phyloP scores from a whole-genome alignment of 2,888 invertebrate genomes.

The Hermaeophaga mercurialis region DNA sequence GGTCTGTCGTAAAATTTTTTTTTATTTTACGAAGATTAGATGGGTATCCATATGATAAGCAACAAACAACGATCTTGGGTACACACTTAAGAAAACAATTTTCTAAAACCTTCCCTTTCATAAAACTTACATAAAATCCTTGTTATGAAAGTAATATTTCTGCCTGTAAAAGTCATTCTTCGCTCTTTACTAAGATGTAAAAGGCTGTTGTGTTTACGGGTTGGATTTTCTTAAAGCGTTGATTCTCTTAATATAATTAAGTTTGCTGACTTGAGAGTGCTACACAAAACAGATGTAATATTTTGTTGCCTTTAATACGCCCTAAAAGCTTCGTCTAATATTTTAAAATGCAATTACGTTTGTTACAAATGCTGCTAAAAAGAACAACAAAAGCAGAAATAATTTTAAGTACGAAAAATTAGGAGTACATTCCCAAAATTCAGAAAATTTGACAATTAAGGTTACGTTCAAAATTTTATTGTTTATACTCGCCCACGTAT shows the following conservation, averaged over 20 bases:
- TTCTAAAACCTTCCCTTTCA: constrained; percentile 12
- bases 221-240: constrained; percentile 17
- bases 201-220: constrained; percentile 11
- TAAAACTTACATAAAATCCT: constrained; percentile 15
- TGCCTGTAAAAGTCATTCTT: constrained; percentile 8
- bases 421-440: too few relatives aligned
- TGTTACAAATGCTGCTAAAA: neutral
- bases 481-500: too few relatives aligned
- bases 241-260: constrained; percentile 16
- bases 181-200: constrained; percentile 13
- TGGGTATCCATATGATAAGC: neutral
- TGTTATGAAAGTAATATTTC: constrained; percentile 14
- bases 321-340: constrained; percentile 5
- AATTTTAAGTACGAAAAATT: too few relatives aligned
- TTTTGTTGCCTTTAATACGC: constrained; percentile 7
- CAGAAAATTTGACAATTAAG: too few relatives aligned
- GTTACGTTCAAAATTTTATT: too few relatives aligned
- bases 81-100: constrained; percentile 16
- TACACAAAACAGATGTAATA: constrained; percentile 13
- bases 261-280: neutral
- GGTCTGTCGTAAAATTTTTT: neutral
- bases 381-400: too few relatives aligned
- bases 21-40: neutral
- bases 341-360: neutral
- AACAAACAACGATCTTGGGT: neutral